Percentiles rank a stretch among this genome's conserved stretches.
Conservation (phyloP, 2,113 vertebrate genomes). For the Toxotes chatareus region DNA sequence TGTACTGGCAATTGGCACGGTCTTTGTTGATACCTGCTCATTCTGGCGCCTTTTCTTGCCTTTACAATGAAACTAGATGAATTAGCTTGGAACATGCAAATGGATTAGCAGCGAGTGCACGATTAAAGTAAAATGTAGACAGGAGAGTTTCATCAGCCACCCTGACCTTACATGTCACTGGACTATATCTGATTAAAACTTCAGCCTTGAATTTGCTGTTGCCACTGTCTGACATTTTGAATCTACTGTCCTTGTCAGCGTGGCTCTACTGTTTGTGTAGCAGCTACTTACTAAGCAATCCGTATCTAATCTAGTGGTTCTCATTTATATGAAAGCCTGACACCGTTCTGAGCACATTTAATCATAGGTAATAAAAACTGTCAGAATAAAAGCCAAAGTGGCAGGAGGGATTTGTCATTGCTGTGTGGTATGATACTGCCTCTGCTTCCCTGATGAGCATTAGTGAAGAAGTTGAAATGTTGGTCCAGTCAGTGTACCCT, state of each 20-base stretch:
- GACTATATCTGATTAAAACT: slow-evolving; percentile 10
- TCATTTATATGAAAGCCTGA: background rate
- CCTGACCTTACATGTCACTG: background rate
- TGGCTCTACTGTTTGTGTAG: background rate
- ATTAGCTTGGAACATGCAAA: background rate
- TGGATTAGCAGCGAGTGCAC: background rate
- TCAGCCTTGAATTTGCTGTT: background rate
- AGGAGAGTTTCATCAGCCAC: background rate
- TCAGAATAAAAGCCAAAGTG: background rate
- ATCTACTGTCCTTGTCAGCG: background rate
- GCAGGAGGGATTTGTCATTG: background rate
- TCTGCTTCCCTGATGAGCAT: background rate
- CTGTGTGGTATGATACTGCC: background rate
- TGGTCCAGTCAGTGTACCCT: background rate
- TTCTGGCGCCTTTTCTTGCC: background rate
- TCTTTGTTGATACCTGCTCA: background rate
- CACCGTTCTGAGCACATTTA: background rate
- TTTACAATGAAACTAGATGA: background rate
- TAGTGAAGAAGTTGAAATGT: background rate
- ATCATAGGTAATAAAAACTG: background rate
- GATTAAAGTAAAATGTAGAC: slow-evolving; percentile 2
- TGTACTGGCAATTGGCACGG: background rate
- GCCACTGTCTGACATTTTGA: background rate
- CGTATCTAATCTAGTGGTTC: background rate
- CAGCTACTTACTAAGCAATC: background rate